Percentiles rank a stretch among this genome's conserved stretches.
phyloP scores from a whole-genome alignment of 2,888 invertebrate genomes.

The Megalurothrips usitatus region DNA sequence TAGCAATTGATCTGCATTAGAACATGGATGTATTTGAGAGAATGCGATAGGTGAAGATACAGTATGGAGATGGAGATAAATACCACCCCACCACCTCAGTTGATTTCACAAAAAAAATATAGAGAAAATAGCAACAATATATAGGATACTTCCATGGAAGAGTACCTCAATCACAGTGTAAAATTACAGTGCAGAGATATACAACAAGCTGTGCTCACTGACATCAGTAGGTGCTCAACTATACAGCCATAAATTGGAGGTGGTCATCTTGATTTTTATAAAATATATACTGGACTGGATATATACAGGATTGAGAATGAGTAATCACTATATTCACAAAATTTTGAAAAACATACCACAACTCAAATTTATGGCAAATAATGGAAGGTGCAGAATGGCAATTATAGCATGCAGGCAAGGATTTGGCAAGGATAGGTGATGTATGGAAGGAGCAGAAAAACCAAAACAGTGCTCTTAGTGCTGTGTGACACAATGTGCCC shows the following conservation, averaged over 20 bases:
- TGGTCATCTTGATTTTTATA: neutral
- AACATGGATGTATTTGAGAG: neutral
- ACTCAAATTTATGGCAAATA: conserved; percentile 12
- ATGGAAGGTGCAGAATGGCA: neutral
- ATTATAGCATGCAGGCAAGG: conserved; percentile 21
- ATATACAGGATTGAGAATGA: neutral
- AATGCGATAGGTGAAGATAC: too few relatives aligned
- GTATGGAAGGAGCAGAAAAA: conserved; percentile 23
- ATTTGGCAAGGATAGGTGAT: conserved; percentile 16
- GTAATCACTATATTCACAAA: neutral
- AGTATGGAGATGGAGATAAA: too few relatives aligned
- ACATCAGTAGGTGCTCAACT: conserved; percentile 1
- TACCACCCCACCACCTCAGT: too few relatives aligned
- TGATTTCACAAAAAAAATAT: too few relatives aligned
- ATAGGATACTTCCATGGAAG: neutral
- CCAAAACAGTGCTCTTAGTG: conserved; percentile 22
- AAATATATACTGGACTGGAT: neutral
- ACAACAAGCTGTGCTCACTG: conserved; percentile 17
- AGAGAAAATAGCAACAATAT: neutral
- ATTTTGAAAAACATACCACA: conserved; percentile 25
- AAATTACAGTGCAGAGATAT: conserved; percentile 4
- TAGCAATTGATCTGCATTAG: too few relatives aligned
- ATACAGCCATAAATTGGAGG: conserved; percentile 4
- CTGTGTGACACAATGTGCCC: conserved; percentile 19
- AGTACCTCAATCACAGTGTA: conserved; percentile 15